Base-by-base conservation (phyloP, 1,140 invertebrate species). In the Sipha flava region DNA sequence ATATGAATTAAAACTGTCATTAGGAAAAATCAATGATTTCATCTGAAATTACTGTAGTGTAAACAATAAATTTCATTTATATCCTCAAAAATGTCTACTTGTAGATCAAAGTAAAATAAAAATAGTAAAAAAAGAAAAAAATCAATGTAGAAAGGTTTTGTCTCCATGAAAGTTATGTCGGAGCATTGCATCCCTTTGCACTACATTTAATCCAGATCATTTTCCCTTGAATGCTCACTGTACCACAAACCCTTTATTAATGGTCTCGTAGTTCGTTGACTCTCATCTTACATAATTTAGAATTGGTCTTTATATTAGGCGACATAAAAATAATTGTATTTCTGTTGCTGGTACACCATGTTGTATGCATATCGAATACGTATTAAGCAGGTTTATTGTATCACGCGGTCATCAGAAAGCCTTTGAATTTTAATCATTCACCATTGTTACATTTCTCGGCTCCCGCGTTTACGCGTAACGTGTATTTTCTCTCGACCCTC, bases 191-290 rank as follows among this genome's bases (percentile, higher is more conserved):
- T 68, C 66, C 66, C 66, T 70, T 70, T 31, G 66, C 66, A 70
- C 66, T 47, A 70, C 66, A 70, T 70, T 70, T 70, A 70, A 70
- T 70, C 66, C 66, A 31, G 2, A 70, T 70, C 47, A 70, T 47
- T 70, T 70, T 70, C 66, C 14, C 66, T 70, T 10, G 40, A 70
- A 70, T 29, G 66, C 40, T 47, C 23, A 7, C 40, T 29, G 29
- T 29, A 47, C 66, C 66, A 70, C 66, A 12, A 47, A 70, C 66
- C 43, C 40, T 70, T 47, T 45, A 70, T 70, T 70, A 70, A 70
- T 70, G 66, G n/a, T 47, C 43, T 29, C 43, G 66, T 70, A 66
- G 64, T 66, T 23, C 21, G 64, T 66, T 16, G 64, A 66, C 64
- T 66, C 34, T 26, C 37, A 16, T 66, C 34, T 26, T 66, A 23